These are phyloP conservation scores for Zophobas atratus DNA, from an alignment of 1,140 invertebrate species.

Conservation along the genomic window DNA sequence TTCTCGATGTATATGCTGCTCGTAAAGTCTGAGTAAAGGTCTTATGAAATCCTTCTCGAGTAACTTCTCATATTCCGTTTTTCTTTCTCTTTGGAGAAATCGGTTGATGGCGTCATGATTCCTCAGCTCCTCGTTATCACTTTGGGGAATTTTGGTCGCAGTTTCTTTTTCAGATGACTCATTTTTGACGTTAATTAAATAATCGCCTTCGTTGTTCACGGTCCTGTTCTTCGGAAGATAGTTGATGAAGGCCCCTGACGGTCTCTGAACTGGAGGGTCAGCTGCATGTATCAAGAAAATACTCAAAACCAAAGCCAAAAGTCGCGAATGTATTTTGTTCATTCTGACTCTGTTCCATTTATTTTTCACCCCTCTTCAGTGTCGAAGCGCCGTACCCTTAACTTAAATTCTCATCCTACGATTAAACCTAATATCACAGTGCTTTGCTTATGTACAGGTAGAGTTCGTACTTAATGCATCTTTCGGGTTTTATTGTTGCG, in stretches of 20 bases:
- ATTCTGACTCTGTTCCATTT: constrained; percentile 66
- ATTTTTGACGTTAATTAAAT: constrained; percentile 49
- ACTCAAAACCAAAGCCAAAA: constrained; percentile 65
- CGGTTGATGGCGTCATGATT: constrained; percentile 56
- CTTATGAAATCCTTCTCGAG: constrained; percentile 64
- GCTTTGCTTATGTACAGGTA: constrained; percentile 18
- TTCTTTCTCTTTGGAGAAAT: constrained; percentile 59
- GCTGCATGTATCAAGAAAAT: constrained; percentile 66
- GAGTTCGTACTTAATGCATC: constrained; percentile 23
- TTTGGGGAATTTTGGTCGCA: constrained; percentile 21
- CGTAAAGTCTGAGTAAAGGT: constrained; percentile 63
- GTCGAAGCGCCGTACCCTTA: constrained; percentile 4
- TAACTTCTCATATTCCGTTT: constrained; percentile 61
- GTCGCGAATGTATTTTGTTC: constrained; percentile 65
- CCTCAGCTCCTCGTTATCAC: constrained; percentile 31
- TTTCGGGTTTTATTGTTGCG: constrained; percentile 22
- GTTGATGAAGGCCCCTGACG: constrained; percentile 54
- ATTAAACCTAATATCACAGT: constrained; percentile 36
- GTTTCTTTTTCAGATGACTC: constrained; percentile 35
- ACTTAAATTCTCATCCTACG: constrained; percentile 37
- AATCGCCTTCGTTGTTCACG: constrained; percentile 10
- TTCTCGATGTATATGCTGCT: constrained; percentile 56
- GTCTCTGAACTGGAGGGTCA: constrained; percentile 63
- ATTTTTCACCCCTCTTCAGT: constrained; percentile 45
- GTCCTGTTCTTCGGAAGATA: constrained; percentile 26